Conservation (phyloP, 2,797 vertebrate species). For the Peromyscus eremicus region DNA sequence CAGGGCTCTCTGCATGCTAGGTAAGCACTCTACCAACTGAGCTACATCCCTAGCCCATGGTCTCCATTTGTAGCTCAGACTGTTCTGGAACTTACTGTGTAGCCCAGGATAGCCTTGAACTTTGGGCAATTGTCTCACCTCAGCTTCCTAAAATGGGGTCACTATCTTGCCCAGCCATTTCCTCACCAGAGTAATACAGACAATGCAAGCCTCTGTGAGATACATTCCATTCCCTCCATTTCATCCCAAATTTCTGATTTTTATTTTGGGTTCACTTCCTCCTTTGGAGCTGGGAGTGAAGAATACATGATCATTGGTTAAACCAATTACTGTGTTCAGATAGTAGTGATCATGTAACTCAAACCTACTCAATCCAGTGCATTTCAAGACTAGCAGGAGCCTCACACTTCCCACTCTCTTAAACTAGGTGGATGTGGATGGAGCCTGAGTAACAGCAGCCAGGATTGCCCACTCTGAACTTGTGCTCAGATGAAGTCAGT, state of each 20-base stretch:
- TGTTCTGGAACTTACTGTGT: background rate
- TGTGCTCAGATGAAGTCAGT: background rate
- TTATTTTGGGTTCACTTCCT: background rate
- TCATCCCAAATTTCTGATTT: background rate
- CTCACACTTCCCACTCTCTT: background rate
- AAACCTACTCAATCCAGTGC: background rate
- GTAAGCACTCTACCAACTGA: background rate
- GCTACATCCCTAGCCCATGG: background rate
- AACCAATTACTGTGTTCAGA: background rate
- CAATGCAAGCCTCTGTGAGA: background rate
- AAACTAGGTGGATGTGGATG: background rate
- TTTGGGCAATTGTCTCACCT: background rate
- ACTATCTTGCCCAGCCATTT: background rate
- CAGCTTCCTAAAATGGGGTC: background rate
- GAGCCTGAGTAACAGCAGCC: background rate
- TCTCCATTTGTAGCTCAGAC: background rate
- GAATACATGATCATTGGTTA: background rate
- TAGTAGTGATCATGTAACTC: background rate
- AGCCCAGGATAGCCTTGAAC: background rate
- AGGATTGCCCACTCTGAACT: accelerated
- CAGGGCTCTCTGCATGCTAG: background rate
- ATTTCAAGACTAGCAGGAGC: background rate
- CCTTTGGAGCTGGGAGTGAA: background rate
- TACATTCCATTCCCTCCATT: background rate
- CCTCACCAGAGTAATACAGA: background rate